phyloP scores from a whole-genome alignment of 2,797 vertebrate genomes.

The Labeo calbasu region DNA sequence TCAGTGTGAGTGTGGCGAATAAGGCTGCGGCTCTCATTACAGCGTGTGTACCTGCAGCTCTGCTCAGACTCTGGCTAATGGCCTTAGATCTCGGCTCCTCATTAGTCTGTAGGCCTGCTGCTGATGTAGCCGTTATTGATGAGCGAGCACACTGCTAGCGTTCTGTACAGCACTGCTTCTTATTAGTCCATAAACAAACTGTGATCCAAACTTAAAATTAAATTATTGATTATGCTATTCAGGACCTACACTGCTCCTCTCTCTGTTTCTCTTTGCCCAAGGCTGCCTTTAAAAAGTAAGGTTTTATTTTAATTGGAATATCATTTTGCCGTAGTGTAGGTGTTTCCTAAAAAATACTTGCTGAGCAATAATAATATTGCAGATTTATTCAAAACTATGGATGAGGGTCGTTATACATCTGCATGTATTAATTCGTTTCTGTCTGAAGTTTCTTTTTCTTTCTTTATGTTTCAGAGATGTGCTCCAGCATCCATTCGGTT shows the following conservation, averaged over 20 bases:
- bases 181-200: constrained; percentile 58
- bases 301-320: constrained; percentile 25
- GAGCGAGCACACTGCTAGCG: constrained; percentile 34
- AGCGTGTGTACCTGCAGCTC: constrained; percentile 2
- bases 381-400: neutral
- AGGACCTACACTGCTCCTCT: constrained; percentile 29
- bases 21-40: neutral
- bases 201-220: constrained; percentile 56
- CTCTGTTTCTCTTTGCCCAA: constrained; percentile 24
- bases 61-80: neutral
- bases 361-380: neutral
- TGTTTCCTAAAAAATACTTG: neutral
- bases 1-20: neutral
- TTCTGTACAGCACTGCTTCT: constrained; percentile 52
- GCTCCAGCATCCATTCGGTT: constrained; percentile 97
- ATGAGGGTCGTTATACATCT: neutral
- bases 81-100: constrained; percentile 5
- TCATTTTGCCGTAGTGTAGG: neutral
- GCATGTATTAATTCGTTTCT: neutral
- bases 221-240: constrained; percentile 54
- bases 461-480: constrained; percentile 84
- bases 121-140: constrained; percentile 61
- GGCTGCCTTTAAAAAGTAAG: constrained; percentile 23
- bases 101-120: constrained; percentile 29
- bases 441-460: neutral